Evolutionary conservation across 53 echinoderm and acorn worm genomes (phyloP), one percentile per base, ranked within the genome.

Genomic region (Echinarachnius parma): DNA sequence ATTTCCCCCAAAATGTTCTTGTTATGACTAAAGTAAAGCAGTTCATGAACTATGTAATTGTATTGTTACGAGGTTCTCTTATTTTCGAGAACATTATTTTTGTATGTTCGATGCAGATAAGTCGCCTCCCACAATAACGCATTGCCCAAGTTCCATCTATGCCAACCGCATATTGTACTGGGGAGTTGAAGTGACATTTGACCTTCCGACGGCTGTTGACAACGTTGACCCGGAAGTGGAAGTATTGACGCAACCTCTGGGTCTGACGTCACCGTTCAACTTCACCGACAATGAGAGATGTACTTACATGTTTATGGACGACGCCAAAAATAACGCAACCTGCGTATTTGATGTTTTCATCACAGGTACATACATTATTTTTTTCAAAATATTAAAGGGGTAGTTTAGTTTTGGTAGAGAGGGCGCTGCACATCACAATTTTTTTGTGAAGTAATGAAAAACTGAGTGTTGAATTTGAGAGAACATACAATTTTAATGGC

Each of bases 161-260:
- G 68, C 61, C 15, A 59, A 26, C 15, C 53, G 80, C 25, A 71
- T 63, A n/a, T 53, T 39, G 9, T 44, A 70, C 60, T 54, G 61
- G 20, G 78, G 78, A 13, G 79, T 65, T 4, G 79, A 80, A 48
- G 70, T 80, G 1, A 46, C 31, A 39, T 82, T 87, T 72, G 70
- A 60, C 62, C 60, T 62, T 32, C 87, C 87, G 4, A 78, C 71
- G 39, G 87, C 82, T 4, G 28, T 48, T 0, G 87, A 87, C 30
- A 86, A 67, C 26, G 37, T 83, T 21, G 33, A 74, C 19, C 52
- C 47, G 2, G 27, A 70, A 46, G 58, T 63, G 21, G 39, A 61
- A 32, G 30, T 82, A 4, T 48, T 46, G 58, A 82, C 78, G 1
- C 50, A 54, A 33, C 87, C 87, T 0, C 0, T 22, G 25, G 65